phyloP scores from a whole-genome alignment of 2,888 invertebrate genomes.

The Amitus sp. region DNA sequence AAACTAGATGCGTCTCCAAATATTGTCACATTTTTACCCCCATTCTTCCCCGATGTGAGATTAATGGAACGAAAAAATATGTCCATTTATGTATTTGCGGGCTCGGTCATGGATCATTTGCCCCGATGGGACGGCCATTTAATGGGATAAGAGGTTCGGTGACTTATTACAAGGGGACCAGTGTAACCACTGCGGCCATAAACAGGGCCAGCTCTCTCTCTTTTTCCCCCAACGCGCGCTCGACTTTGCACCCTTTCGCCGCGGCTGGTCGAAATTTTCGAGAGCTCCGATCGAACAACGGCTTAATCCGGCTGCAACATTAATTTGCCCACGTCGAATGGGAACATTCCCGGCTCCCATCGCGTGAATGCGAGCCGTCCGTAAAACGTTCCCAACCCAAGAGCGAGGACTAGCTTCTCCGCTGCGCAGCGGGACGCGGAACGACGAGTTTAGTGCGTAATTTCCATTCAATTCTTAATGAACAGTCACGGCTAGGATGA shows the following conservation, averaged over 20 bases:
- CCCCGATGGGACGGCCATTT: conserved; percentile 10
- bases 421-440: too few relatives aligned
- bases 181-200: conserved; percentile 30
- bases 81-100: not conserved
- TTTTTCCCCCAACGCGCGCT: conserved; percentile 5
- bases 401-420: too few relatives aligned
- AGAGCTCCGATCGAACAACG: conserved; percentile 32
- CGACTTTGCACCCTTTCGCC: conserved; percentile 37
- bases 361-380: too few relatives aligned
- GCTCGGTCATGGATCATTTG: conserved; percentile 15
- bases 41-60: not conserved
- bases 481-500: too few relatives aligned
- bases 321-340: conserved; percentile 29
- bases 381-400: too few relatives aligned
- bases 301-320: conserved; percentile 40
- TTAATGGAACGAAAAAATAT: conserved; percentile 1
- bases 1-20: too few relatives aligned
- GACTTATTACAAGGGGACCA: conserved; percentile 17
- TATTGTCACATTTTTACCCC: too few relatives aligned
- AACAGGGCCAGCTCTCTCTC: conserved; percentile 26
- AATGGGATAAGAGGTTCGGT: conserved; percentile 23
- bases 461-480: too few relatives aligned
- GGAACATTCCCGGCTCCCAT: conserved; percentile 6
- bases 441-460: too few relatives aligned
- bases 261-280: conserved; percentile 29